phyloP scores from a whole-genome alignment of 2,797 vertebrate species.

The Arnoldichthys spilopterus region DNA sequence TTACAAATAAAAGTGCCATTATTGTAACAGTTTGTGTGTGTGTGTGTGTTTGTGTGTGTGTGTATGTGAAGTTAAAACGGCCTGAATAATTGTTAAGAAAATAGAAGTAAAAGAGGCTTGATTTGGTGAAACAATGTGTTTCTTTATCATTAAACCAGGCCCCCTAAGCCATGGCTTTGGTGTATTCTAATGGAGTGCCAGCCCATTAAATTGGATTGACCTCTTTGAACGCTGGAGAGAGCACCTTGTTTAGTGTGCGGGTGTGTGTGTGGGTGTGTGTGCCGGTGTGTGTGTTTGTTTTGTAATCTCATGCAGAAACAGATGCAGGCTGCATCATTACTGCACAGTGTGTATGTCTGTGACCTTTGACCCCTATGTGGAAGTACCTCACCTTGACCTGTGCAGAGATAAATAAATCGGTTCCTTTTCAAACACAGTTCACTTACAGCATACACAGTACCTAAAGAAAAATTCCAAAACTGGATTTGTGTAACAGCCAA shows the following conservation, averaged over 20 bases:
- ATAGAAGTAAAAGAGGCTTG: slow-evolving; percentile 59
- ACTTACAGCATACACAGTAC: not conserved
- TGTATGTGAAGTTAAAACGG: slow-evolving; percentile 32
- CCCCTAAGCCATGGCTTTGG: slow-evolving; percentile 91
- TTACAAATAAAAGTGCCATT: too few relatives aligned
- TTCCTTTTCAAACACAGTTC: not conserved
- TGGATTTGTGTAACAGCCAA: not conserved
- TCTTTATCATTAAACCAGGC: slow-evolving; percentile 90
- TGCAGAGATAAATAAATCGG: not conserved
- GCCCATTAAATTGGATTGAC: slow-evolving; percentile 92
- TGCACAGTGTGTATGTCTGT: slow-evolving; percentile 26
- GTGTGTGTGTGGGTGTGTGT: slow-evolving; percentile 75
- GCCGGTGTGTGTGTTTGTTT: slow-evolving; percentile 76
- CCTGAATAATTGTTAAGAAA: slow-evolving; percentile 35
- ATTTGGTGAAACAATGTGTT: slow-evolving; percentile 68
- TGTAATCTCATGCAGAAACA: slow-evolving; percentile 48
- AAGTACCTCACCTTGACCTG: slow-evolving; percentile 6
- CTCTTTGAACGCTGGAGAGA: slow-evolving; percentile 85
- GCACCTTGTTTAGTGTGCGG: slow-evolving; percentile 89
- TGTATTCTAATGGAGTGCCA: slow-evolving; percentile 94
- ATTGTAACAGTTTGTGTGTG: too few relatives aligned
- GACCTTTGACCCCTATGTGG: slow-evolving; percentile 13
- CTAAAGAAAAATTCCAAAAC: not conserved
- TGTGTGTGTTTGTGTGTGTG: too few relatives aligned
- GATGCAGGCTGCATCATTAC: slow-evolving; percentile 38